Evolutionary conservation across 2,888 invertebrate genomes (phyloP), one percentile per base, ranked within the genome.

Genomic region (Brenthis hecate): DNA sequence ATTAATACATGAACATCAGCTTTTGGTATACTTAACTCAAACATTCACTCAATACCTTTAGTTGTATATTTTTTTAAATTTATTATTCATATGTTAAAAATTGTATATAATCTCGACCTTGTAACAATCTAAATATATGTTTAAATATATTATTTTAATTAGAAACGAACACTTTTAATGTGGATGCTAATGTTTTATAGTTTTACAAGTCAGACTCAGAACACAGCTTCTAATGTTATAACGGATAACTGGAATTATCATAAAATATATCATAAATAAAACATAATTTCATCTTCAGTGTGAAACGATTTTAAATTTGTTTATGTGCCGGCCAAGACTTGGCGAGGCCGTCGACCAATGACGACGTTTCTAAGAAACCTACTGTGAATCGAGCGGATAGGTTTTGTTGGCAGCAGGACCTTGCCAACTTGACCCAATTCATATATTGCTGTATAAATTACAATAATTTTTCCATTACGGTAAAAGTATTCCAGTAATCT

Each of bases 381-480:
- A 68, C 63, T 58, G 55, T 54, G 50, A 63, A 73, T 60, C 67
- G 51, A 56, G 36, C 36, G 36, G 36, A 67, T 66, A 69, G 68
- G 51, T 66, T 56, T 58, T 66, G 71, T 67, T 72, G 70, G 67
- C 73, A 72, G 28, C 66, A 62, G 56, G 65, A 67, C 66, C 50
- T 72, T 62, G 69, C 61, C 62, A 70, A 73, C 67, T 71, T 73
- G 73, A 70, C 72, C 70, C 54, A 70, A 66, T 60, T 71, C 32
- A 56, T 61, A 36, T 53, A 47, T 65, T 51, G 19, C 19, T 23
- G 53, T 19, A 36, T 62, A 14, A 14, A 62, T 53, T 54, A 54
- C 36, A 62, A 53, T 36, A 8, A 36, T 47, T 53, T 43, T 53
- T 43, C 23, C 23, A 53, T 53, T 53, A n/a, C 11, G 32, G n/a